A percentile compares a stretch with the other conserved stretches of the same genome.
Evolutionary conservation across 2,113 vertebrate genomes (phyloP).

Genomic region (Centropristis striata): DNA sequence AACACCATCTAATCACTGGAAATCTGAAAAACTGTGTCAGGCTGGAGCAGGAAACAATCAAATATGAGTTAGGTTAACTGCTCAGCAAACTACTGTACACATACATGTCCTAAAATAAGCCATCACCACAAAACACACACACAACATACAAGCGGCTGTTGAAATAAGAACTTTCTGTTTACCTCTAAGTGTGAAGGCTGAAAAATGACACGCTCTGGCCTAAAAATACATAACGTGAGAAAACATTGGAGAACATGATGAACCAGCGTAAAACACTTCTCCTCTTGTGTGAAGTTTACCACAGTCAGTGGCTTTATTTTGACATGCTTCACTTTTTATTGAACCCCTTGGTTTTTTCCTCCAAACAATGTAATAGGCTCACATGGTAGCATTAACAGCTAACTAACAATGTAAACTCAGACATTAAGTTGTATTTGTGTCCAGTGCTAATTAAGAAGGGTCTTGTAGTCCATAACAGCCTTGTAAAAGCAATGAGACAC

Average conservation of each 20-base stretch:
- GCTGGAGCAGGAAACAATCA: conserved; percentile 66
- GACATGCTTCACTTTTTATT: conserved; percentile 69
- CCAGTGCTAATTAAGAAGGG: conserved; percentile 78
- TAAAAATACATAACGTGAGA: conserved; percentile 78
- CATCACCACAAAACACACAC: conserved; percentile 66
- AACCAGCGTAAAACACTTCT: conserved; percentile 49
- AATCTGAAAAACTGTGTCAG: conserved; percentile 71
- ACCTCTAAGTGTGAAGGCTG: conserved; percentile 65
- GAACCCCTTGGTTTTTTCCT: conserved; percentile 43
- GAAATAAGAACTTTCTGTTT: conserved; percentile 73
- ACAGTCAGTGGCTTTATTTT: conserved; percentile 64
- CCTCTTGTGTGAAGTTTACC: conserved; percentile 50
- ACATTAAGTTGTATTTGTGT: conserved; percentile 70
- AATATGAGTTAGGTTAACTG: conserved; percentile 78
- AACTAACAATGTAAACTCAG: conserved; percentile 57
- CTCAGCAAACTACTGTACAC: conserved; percentile 70
- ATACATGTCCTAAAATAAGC: conserved; percentile 71
- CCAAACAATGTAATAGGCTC: conserved; percentile 67
- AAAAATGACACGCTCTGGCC: conserved; percentile 56
- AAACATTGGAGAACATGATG: conserved; percentile 73
- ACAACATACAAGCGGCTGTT: conserved; percentile 30
- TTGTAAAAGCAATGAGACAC: conserved; percentile 79
- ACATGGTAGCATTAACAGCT: conserved; percentile 63
- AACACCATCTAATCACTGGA: conserved; percentile 42
- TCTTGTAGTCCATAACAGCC: conserved; percentile 73